Evolutionary conservation across 2,888 invertebrate species (phyloP).

Genomic region (Orchestes rusci): DNA sequence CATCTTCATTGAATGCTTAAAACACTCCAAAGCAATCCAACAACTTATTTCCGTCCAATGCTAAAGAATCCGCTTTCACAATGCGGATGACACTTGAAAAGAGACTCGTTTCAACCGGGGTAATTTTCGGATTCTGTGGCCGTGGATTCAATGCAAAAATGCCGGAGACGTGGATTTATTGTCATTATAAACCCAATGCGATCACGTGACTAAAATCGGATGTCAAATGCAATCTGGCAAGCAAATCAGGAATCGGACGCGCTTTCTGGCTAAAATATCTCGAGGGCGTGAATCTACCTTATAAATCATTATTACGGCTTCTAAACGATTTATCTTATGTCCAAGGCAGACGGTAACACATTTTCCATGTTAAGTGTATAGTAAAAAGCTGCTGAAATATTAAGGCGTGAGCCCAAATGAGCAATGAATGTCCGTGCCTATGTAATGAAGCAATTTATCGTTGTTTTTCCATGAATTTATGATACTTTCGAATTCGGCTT

Average conservation of each 20-base stretch:
- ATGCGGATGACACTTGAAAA: constrained; percentile 8
- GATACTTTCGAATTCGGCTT: too few species aligned
- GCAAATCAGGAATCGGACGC: constrained; percentile 35
- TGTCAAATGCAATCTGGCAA: constrained; percentile 29
- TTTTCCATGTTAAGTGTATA: constrained; percentile 34
- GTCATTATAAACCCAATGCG: constrained; percentile 23
- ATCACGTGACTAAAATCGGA: constrained; percentile 27
- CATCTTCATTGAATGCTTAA: too few species aligned
- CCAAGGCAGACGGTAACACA: constrained; percentile 33
- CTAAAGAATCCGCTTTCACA: constrained; percentile 9
- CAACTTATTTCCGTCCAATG: constrained; percentile 9
- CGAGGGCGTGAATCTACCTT: constrained; percentile 32
- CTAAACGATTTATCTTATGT: constrained; percentile 34
- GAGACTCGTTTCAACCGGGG: constrained; percentile 4
- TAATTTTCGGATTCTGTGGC: constrained; percentile 9
- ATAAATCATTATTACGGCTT: constrained; percentile 37
- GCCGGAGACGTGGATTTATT: constrained; percentile 20
- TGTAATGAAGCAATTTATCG: constrained; percentile 16
- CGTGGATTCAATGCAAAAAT: constrained; percentile 19
- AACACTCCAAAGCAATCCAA: too few species aligned
- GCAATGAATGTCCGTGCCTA: constrained; percentile 18
- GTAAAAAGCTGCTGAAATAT: constrained; percentile 26
- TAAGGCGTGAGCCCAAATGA: constrained; percentile 20
- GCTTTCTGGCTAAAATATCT: constrained; percentile 33
- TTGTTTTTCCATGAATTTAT: too few species aligned